Percentiles rank a stretch among this genome's conserved stretches.
phyloP scores from a whole-genome alignment of 2,888 invertebrate species.

The Eustalomyia histrio region DNA sequence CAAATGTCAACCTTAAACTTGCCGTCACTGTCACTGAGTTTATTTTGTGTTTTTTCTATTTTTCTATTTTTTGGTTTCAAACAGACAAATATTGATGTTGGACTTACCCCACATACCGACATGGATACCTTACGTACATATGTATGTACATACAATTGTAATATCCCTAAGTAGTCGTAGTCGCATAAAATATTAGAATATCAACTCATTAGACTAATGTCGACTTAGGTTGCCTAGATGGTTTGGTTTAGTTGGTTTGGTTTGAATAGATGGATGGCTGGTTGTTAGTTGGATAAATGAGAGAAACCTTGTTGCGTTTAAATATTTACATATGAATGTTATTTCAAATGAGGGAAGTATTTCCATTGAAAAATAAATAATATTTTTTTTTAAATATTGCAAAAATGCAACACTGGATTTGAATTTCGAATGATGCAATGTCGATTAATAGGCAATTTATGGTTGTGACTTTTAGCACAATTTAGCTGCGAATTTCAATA shows the following conservation, averaged over 20 bases:
- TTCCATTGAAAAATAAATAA: not conserved
- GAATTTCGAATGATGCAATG: too few species aligned
- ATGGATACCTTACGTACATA: not conserved
- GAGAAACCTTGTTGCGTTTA: slow-evolving; percentile 44
- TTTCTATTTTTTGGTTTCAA: not conserved
- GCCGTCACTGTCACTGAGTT: slow-evolving; percentile 24
- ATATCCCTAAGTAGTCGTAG: not conserved
- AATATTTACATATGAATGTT: slow-evolving; percentile 23
- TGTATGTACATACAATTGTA: not conserved
- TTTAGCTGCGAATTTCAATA: too few species aligned
- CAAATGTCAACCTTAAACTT: slow-evolving; percentile 55
- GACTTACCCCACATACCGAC: slow-evolving; percentile 46
- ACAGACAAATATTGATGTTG: slow-evolving; percentile 46
- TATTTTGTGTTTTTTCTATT: not conserved
- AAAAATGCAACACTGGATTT: too few species aligned
- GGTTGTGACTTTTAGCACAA: too few species aligned
- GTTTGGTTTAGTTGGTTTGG: not conserved
- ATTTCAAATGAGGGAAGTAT: not conserved
- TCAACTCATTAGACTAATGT: slow-evolving; percentile 44
- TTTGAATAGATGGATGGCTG: slow-evolving; percentile 1
- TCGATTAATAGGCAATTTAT: too few species aligned
- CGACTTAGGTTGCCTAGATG: slow-evolving; percentile 20
- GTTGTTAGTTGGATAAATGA: slow-evolving; percentile 19
- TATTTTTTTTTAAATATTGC: not conserved
- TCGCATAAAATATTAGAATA: slow-evolving; percentile 46